Evolutionary conservation across 1,140 invertebrate genomes (phyloP).

Genomic region (Tribolium madens): DNA sequence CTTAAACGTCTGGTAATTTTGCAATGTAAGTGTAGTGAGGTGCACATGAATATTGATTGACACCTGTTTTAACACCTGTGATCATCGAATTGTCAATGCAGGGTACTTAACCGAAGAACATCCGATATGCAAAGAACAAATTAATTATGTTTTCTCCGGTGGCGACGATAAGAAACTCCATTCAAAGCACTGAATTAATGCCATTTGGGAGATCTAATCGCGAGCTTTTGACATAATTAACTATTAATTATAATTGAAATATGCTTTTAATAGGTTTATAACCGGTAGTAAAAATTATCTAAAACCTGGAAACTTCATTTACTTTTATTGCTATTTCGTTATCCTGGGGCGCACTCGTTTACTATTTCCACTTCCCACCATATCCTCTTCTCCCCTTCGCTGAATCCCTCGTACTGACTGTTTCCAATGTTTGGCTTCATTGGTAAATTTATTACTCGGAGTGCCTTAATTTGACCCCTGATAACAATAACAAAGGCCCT

Average conservation of each 20-base stretch:
- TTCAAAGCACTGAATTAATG: not conserved
- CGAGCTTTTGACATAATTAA: constrained; percentile 23
- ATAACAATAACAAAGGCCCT: not conserved
- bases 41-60: constrained; percentile 46
- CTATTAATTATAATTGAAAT: constrained; percentile 37
- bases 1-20: constrained; percentile 45
- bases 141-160: constrained; percentile 24
- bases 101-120: not conserved
- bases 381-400: not conserved
- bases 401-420: constrained; percentile 21
- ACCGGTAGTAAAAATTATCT: constrained; percentile 31
- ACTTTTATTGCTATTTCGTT: constrained; percentile 25
- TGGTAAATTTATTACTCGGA: constrained; percentile 1
- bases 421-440: constrained; percentile 30
- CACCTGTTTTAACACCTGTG: constrained; percentile 49
- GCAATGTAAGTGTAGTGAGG: constrained; percentile 28
- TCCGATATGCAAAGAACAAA: constrained; percentile 41
- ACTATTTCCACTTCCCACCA: not conserved
- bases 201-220: constrained; percentile 12
- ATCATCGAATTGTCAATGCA: constrained; percentile 45
- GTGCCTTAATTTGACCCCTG: not conserved
- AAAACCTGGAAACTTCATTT: constrained; percentile 34
- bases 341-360: constrained; percentile 32
- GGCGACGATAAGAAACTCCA: not conserved
- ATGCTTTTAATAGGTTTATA: constrained; percentile 28